Evolutionary conservation across 2,888 invertebrate genomes (phyloP), one percentile per base, ranked within the genome.

Genomic region (Matsumyia berberina): DNA sequence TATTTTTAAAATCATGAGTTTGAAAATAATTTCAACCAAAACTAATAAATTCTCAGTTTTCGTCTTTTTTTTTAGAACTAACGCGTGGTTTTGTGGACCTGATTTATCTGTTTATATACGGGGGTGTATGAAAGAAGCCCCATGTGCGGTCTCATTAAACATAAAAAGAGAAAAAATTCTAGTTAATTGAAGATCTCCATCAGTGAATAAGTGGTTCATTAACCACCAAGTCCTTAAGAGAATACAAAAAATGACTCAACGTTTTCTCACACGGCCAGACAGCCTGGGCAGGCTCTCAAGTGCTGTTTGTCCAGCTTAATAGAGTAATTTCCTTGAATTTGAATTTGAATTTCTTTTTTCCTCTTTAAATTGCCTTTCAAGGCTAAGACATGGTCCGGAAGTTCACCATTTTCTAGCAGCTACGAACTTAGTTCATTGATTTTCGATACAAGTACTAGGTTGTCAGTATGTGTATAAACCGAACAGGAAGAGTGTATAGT

Each of bases 291-390:
- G 60, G 31, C 29, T 5, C 39, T 67, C 31, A 37, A 77, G 62
- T 80, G 64, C 53, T 53, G 46, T 76, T 74, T 66, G 46, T 42
- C 44, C 69, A 74, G 76, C 35, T 57, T 64, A 58, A 79, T 64
- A 73, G 46, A 80, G 74, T 80, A 66, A 70, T 80, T 80, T 19
- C 35, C 60, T 85, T 85, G 58, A 49, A 76, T 74, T 73, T 70
- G 58, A 79, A 79, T 39, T 55, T 44, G n/a, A n/a, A n/a, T n/a
- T n/a, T n/a, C n/a, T n/a, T n/a, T n/a, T n/a, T n/a, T n/a, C n/a
- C n/a, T n/a, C 42, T 31, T n/a, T 51, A 69, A 74, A 76, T 80
- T 76, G 19, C 55, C 31, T 49, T 53, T 66, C 44, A 70, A 70
- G 85, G 74, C 15, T 74, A 80, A 46, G 57, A 44, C 58, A 80